Evolutionary conservation across 2,888 invertebrate species (phyloP), one percentile per base, ranked within the genome.

Genomic region (Ceraclea dissimilis): DNA sequence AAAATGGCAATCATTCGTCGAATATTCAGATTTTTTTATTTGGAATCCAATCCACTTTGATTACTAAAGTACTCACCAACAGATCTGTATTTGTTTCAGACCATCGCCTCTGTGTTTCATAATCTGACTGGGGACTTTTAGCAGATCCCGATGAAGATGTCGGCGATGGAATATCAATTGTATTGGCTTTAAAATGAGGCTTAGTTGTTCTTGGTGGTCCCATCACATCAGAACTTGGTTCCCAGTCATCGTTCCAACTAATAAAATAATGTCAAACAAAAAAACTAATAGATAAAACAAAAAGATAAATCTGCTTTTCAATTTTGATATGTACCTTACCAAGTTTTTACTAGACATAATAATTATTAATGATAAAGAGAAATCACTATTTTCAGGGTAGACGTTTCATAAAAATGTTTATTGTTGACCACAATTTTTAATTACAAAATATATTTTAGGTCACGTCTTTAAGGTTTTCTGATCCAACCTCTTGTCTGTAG

Each of bases 141-240:
- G 54, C 67, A 64, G 55, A 67, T 63, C 51, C 65, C 66, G 61
- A 71, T 72, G 66, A 70, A 70, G 63, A 76, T 67, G 70, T 73
- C 68, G 64, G 72, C 65, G 80, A 75, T 2, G 82, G 82, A 61
- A 81, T 74, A 67, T 80, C 81, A 67, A 82, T 81, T 22, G 81
- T 82, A 69, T 81, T 81, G 20, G 81, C 79, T 66, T 77, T 76
- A 39, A 71, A 69, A 69, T 76, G 76, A 18, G 76, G 72, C 50
- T 75, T 69, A 67, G 44, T 51, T 11, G 47, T 19, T 4, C 57
- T 39, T n/a, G 54, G 49, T 18, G 18, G 1, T 4, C n/a, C 17
- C 13, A 22, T 16, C 2, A 47, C 17, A n/a, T 39, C 39, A 8
- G 46, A 10, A 46, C 17, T 46, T 4, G 18, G 19, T 34, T 60